A percentile compares a stretch with the other conserved stretches of the same genome.
These are phyloP conservation scores for Trididemnum clinides DNA, from an alignment of 23 tunicate genomes.

Conservation along the genomic window DNA sequence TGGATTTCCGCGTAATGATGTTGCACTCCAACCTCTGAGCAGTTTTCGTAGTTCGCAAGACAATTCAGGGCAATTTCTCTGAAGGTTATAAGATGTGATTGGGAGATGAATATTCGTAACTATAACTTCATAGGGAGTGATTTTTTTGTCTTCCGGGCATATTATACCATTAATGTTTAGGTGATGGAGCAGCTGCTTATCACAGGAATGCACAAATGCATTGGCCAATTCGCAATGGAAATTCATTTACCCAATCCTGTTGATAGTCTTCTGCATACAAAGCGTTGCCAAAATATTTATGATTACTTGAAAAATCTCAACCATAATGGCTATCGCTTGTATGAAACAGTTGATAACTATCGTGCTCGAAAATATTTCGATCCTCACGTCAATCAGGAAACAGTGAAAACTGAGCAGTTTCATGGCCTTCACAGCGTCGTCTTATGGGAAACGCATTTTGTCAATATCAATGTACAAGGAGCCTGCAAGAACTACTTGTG, in stretches of 20 bases:
- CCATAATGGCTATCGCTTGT: slow-evolving; percentile 34
- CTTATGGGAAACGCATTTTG: slow-evolving; percentile 64
- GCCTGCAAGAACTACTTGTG: neutral
- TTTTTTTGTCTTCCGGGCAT: too few species aligned
- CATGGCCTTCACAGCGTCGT: neutral
- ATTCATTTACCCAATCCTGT: slow-evolving; percentile 50
- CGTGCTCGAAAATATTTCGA: neutral
- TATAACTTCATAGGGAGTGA: too few species aligned
- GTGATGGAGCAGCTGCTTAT: slow-evolving; percentile 44
- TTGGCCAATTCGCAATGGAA: slow-evolving; percentile 54
- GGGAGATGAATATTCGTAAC: too few species aligned
- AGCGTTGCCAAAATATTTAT: slow-evolving; percentile 32
- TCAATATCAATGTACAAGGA: slow-evolving; percentile 39
- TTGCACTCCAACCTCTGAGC: too few species aligned
- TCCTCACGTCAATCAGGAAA: neutral
- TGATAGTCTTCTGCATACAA: neutral
- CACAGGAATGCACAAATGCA: slow-evolving; percentile 62
- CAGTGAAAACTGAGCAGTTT: neutral
- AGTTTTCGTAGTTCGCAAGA: too few species aligned
- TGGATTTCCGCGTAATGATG: too few species aligned
- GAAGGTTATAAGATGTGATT: too few species aligned
- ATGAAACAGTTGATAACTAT: slow-evolving; percentile 48
- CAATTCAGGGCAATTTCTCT: too few species aligned
- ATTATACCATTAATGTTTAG: too few species aligned
- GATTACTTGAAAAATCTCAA: slow-evolving; percentile 28